phyloP scores from a whole-genome alignment of 2,797 vertebrate genomes.

The Gambusia yucatana region DNA sequence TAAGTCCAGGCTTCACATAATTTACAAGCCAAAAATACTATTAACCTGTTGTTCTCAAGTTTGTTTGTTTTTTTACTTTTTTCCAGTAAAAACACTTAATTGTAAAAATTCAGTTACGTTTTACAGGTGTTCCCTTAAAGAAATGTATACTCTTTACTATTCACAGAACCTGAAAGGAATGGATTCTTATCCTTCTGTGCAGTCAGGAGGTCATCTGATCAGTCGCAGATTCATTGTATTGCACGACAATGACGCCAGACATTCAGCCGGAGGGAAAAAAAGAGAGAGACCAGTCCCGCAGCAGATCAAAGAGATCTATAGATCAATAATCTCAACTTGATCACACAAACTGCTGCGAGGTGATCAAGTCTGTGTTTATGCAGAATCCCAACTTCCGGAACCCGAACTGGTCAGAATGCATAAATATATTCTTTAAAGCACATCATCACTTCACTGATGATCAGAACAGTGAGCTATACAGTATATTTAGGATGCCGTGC shows the following conservation, averaged over 20 bases:
- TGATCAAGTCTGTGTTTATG: background rate
- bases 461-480: background rate
- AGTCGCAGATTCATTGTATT: background rate
- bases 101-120: background rate
- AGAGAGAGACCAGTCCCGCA: background rate
- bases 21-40: background rate
- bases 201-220: slow-evolving; percentile 3
- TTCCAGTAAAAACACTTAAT: background rate
- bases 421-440: background rate
- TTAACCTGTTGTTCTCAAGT: background rate
- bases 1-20: too few species aligned
- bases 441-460: background rate
- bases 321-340: background rate
- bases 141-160: background rate
- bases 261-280: background rate
- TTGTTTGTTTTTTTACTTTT: too few species aligned
- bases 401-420: background rate
- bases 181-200: background rate
- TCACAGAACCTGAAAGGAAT: background rate
- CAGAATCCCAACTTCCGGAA: background rate
- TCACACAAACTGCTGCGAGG: background rate
- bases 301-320: background rate
- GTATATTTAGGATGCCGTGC: background rate
- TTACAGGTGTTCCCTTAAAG: background rate
- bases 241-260: background rate